Evolutionary conservation across 2,888 invertebrate species (phyloP).

Genomic region (Acleris emargana): DNA sequence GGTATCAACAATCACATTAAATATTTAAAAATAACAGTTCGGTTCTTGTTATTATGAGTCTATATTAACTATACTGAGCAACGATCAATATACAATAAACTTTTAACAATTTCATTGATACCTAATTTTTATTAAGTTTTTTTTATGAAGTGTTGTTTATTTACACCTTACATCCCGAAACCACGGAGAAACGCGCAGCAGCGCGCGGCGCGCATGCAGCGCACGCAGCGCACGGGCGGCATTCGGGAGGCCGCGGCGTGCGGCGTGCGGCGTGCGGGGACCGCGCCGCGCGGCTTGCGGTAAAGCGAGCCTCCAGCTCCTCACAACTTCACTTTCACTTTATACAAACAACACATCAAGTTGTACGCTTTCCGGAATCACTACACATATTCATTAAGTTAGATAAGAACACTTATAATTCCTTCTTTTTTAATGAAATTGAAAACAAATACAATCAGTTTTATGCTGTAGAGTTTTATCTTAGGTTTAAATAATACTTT

Average conservation of each 20-base stretch:
- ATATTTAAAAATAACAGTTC: slow-evolving; percentile 32
- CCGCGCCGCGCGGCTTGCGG: neutral
- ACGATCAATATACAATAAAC: slow-evolving; percentile 52
- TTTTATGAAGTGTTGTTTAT: slow-evolving; percentile 36
- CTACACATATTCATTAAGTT: slow-evolving; percentile 62
- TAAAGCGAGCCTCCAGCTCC: neutral
- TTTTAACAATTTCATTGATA: slow-evolving; percentile 49
- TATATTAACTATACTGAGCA: slow-evolving; percentile 52
- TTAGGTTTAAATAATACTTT: slow-evolving; percentile 25
- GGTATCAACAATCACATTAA: slow-evolving; percentile 23
- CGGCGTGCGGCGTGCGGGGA: neutral
- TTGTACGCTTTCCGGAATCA: slow-evolving; percentile 43
- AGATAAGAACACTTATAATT: slow-evolving; percentile 80
- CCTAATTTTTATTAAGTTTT: slow-evolving; percentile 24
- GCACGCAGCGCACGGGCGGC: neutral
- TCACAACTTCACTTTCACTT: neutral
- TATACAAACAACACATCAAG: slow-evolving; percentile 38
- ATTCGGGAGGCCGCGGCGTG: neutral
- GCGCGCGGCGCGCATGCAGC: neutral
- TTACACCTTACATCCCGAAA: too few relatives aligned
- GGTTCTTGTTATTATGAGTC: slow-evolving; percentile 34
- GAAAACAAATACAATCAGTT: slow-evolving; percentile 46
- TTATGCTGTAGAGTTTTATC: slow-evolving; percentile 27
- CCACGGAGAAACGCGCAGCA: too few relatives aligned
- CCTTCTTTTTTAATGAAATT: slow-evolving; percentile 58